Percentiles rank a stretch among this genome's conserved stretches.
These are phyloP conservation scores for Drosophila ercepeae DNA, from an alignment of 1,140 invertebrate species.

Conservation along the genomic window DNA sequence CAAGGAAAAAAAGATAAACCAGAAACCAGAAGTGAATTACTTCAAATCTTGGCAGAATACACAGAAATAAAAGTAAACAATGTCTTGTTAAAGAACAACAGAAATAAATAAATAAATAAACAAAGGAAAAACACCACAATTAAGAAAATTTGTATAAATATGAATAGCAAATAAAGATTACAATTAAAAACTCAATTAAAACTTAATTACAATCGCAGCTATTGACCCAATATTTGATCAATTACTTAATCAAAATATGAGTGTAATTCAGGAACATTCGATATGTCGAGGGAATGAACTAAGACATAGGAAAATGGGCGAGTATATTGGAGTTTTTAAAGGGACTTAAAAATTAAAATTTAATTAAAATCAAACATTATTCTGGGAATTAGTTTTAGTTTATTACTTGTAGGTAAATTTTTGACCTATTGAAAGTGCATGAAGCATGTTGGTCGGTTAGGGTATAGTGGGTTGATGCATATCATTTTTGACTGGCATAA, in stretches of 20 bases:
- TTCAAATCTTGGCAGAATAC: conserved; percentile 23
- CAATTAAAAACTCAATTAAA: conserved; percentile 54
- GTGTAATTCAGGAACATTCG: background rate
- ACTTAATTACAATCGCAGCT: conserved; percentile 8
- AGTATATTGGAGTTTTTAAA: background rate
- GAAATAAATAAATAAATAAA: conserved; percentile 17
- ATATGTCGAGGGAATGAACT: too few relatives aligned
- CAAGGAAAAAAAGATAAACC: conserved; percentile 16
- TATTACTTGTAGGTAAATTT: background rate
- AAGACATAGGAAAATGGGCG: background rate
- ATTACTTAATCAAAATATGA: conserved; percentile 34
- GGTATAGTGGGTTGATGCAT: conserved; percentile 27
- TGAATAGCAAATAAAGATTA: conserved; percentile 73
- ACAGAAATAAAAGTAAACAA: conserved; percentile 31
- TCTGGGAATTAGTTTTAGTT: background rate
- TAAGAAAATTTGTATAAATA: conserved; percentile 69
- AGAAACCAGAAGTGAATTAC: conserved; percentile 15
- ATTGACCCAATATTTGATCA: conserved; percentile 25
- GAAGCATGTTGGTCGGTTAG: background rate
- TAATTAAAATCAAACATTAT: background rate
- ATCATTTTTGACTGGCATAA: conserved; percentile 42
- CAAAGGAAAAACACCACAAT: conserved; percentile 39
- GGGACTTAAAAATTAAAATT: background rate
- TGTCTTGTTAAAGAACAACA: conserved; percentile 53
- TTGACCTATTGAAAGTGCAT: background rate